A percentile compares a stretch with the other conserved stretches of the same genome.
These are phyloP conservation scores for silkworm (Bombyx mori) DNA, from an alignment of 1,140 invertebrate species.

Conservation along the genomic window DNA sequence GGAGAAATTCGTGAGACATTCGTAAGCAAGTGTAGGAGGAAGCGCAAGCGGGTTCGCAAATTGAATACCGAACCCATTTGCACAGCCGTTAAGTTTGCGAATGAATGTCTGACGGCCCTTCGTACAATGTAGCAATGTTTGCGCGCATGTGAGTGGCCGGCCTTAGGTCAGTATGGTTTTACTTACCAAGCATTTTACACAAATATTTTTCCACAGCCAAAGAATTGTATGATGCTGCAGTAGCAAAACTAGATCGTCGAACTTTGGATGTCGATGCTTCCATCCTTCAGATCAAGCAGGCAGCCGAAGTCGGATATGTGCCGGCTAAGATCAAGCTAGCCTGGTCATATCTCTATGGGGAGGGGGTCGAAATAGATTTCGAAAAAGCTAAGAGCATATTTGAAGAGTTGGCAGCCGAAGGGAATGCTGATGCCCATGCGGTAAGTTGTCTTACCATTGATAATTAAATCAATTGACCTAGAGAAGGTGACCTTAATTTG, in stretches of 20 bases:
- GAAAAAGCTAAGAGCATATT: conserved; percentile 84
- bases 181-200: not conserved
- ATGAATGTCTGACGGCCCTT: no score
- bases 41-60: no score
- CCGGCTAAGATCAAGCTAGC: conserved; percentile 87
- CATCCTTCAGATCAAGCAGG: conserved; percentile 78
- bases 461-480: no score
- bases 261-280: conserved; percentile 76
- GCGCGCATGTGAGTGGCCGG: no score
- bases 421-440: conserved; percentile 91
- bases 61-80: no score
- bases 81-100: no score
- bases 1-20: no score
- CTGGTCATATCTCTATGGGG: conserved; percentile 89
- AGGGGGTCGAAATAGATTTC: conserved; percentile 81
- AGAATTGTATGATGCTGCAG: conserved; percentile 77
- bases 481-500: no score
- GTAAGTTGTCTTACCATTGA: conserved; percentile 60
- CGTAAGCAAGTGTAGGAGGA: no score
- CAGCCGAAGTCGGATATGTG: conserved; percentile 84
- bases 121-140: no score
- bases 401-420: conserved; percentile 80
- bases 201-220: conserved; percentile 68
- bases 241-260: conserved; percentile 76
- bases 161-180: no score